A percentile compares a stretch with the other conserved stretches of the same genome.
phyloP scores from a whole-genome alignment of 2,113 vertebrate species.

The Gymnogyps californianus region DNA sequence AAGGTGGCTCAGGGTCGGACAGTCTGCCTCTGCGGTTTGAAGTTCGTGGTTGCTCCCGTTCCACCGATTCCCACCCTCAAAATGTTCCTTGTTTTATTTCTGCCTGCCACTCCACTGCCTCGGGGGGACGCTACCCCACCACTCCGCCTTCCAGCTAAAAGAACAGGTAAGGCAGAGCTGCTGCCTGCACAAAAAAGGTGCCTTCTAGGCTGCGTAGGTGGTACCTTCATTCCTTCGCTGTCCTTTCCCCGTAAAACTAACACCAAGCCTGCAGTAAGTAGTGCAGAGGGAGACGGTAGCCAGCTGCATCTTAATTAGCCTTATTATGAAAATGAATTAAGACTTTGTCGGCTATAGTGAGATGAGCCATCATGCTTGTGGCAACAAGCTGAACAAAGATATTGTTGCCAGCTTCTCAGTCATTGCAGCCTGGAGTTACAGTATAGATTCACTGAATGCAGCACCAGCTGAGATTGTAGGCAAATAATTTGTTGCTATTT shows the following conservation, averaged over 20 bases:
- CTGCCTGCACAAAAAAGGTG: neutral
- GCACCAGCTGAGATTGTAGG: neutral
- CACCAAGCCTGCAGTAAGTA: neutral
- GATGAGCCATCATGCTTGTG: neutral
- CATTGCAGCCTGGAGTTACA: neutral
- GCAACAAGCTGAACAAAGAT: neutral
- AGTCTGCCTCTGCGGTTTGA: neutral
- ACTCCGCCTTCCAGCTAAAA: neutral
- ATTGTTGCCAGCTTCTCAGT: neutral
- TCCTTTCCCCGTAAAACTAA: neutral
- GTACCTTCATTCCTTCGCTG: neutral
- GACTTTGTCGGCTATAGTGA: neutral
- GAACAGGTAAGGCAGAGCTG: constrained; percentile 50
- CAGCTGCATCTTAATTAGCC: neutral
- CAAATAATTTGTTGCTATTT: neutral
- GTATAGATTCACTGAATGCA: neutral
- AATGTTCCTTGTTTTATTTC: constrained; percentile 42
- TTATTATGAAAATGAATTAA: neutral
- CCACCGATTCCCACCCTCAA: neutral
- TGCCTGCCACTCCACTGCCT: neutral
- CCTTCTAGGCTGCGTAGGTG: neutral
- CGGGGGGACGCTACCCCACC: neutral
- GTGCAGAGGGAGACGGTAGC: neutral
- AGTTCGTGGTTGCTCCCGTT: neutral
- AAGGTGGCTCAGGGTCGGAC: neutral